Base-by-base conservation (phyloP, 2,888 invertebrate species). In the Leptogaster cylindrica region DNA sequence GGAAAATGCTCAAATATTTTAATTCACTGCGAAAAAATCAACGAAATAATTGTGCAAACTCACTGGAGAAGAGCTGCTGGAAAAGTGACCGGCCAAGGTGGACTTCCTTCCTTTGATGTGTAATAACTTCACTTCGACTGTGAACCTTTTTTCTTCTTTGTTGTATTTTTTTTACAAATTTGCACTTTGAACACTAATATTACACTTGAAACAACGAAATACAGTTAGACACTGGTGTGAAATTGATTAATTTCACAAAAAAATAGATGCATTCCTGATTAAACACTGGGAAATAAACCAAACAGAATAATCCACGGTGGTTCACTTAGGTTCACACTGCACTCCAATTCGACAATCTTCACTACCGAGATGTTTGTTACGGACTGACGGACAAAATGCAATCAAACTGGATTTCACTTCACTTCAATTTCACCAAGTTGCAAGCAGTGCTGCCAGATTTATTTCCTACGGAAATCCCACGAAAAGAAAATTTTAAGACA, bases 41-140 rank as follows among this genome's bases (percentile, higher is more conserved):
- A 46, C 46, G 14, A 28, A 41, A 58, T 39, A 58, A 36, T 39
- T 39, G 10, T 39, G 8, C 7, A 7, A 25, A 58, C 58, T 58
- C 58, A 58, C 58, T 58, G 36, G 31, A n/a, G 16, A 23, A 58
- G 41, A 58, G 41, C 20, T 41, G 39, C 12, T 33, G 8, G 27
- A n/a, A 58, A 20, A 58, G 6, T 4, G 58, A 41, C 58, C 58
- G 58, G 58, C 58, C 58, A 28, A 41, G 39, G 20, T 28, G 25
- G 25, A 39, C 36, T 33, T 36, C n/a, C 36, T 55, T 55, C 5
- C 31, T 36, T 36, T 20, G n/a, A 23, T 27, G n/a, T n/a, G n/a
- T n/a, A 14, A 31, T 14, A 52, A 52, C 48, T 23, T 12, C 8
- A 51, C 27, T 28, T 50, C 50, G 23, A n/a, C 50, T 16, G 16